Evolutionary conservation across 2,888 invertebrate genomes (phyloP), one percentile per base, ranked within the genome.

Genomic region (Ormyrus labotus): DNA sequence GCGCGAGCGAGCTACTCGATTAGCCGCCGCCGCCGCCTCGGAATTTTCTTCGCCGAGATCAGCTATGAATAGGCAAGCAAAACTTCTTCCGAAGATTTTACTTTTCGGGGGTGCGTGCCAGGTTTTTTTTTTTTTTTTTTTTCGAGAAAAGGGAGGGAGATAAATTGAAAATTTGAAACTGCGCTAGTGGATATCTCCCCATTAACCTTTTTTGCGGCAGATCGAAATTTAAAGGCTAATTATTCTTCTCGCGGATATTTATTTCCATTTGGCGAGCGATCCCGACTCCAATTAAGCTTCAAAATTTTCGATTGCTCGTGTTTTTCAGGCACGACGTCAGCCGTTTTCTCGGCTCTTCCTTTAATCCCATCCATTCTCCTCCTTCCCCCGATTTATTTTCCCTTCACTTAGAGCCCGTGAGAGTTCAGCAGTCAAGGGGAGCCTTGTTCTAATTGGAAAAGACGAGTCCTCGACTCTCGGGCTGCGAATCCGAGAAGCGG

Each of bases 381-480:
- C 55, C 58, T 61, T 79, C 19, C 19, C 1, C 53, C 77, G 72
- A 82, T 80, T 80, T 83, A 78, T 83, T 13, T 64, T 69, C 55
- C 51, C n/a, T 67, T 67, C 67, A 67, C 67, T 78, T 78, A 67
- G 65, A 5, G 10, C 57, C 19, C 19, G 19, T 19, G 19, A 19
- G 9, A 57, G 70, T 61, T 76, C 76, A 82, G 78, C 64, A 51
- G 71, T 68, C 53, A 79, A 50, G 57, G 48, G 58, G 51, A 61
- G 73, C 13, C 73, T 64, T 53, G 71, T 13, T 71, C 61, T 80
- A 80, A 80, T 80, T 80, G 71, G 65, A 80, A 80, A 76, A 71
- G 55, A 71, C 71, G 71, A 73, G 61, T 55, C 76, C 45, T 51
- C 9, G 50, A 13, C 6, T 19, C 19, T 1, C 9, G 51, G 7